phyloP scores from a whole-genome alignment of 2,797 vertebrate genomes.

The Fundulus diaphanus region DNA sequence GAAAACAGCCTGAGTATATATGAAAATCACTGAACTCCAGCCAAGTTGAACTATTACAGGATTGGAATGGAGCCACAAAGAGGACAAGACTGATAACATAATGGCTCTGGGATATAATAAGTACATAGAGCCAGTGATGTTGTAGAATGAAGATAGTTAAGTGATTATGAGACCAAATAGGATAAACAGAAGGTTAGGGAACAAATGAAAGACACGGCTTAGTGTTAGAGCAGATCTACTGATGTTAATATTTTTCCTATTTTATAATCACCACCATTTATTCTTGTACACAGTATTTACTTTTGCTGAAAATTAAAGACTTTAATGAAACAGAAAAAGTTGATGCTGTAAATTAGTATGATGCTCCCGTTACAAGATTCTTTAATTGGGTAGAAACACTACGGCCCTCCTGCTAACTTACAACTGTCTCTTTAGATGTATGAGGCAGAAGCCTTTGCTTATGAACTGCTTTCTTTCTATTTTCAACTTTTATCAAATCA shows the following conservation, averaged over 20 bases:
- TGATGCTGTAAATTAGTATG: conserved; percentile 1
- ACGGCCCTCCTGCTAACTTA: conserved; percentile 45
- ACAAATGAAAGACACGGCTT: conserved; percentile 25
- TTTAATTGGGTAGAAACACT: conserved; percentile 5
- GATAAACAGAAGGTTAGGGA: conserved; percentile 33
- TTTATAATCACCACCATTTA: conserved; percentile 16
- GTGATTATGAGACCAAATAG: conserved; percentile 35
- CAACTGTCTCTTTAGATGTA: conserved; percentile 26
- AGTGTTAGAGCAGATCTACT: not conserved
- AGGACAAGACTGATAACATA: conserved; percentile 41
- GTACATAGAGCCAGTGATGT: conserved; percentile 19
- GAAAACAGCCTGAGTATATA: conserved; percentile 35
- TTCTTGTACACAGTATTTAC: conserved; percentile 6
- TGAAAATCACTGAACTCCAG: conserved; percentile 36
- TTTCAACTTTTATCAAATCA: not conserved
- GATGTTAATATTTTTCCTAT: conserved; percentile 11
- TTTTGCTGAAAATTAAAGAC: not conserved
- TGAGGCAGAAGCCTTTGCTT: not conserved
- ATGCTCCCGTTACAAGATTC: not conserved
- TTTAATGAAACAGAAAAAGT: conserved; percentile 13
- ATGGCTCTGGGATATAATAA: conserved; percentile 26
- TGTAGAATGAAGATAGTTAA: conserved; percentile 26
- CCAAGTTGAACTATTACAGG: conserved; percentile 31
- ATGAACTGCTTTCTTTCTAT: not conserved
- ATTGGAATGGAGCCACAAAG: conserved; percentile 34